Base-by-base conservation (phyloP, 1,140 invertebrate species). In the Drosophila ogumai region DNA sequence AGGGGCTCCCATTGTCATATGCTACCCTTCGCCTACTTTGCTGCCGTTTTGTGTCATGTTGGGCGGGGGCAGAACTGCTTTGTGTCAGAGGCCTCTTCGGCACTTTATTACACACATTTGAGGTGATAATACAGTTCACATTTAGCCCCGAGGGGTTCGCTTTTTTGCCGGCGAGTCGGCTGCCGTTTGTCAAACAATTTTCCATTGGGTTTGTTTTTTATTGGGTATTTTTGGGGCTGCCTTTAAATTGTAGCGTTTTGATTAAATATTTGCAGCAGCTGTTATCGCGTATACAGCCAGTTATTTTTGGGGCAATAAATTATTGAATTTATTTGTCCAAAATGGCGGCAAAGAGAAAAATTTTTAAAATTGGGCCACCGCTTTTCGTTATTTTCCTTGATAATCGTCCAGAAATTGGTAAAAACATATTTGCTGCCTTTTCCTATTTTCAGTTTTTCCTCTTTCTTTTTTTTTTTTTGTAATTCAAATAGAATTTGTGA, bases 51-150 rank as follows among this genome's bases (percentile, higher is more conserved):
- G 46, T 61, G 61, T 50, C 66, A 56, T 60, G 60, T 79, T 65
- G 66, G 69, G 58, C 34, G n/a, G 55, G 68, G 47, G 40, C 19
- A 12, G 32, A 34, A 47, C 60, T 67, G 71, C 57, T 58, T 75
- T 85, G 64, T 86, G 78, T 85, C 60, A 63, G 67, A 71, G 65
- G 46, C 49, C 49, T 87, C 69, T 69, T 47, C 58, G 73, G 85
- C 73, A 84, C 76, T 88, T 88, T 88, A 84, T 84, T 90, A 88
- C 80, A 88, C 85, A 90, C 79, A 88, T 88, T 88, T 88, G 81
- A 88, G 84, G 84, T 88, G 84, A 88, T 88, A 88, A 88, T 90
- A 81, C 80, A 81, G 80, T 84, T 82, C 75, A 64, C 76, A 61
- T 77, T 77, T 43, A 34, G 65, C 64, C 71, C 64, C 60, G 50